phyloP scores from a whole-genome alignment of 1,140 invertebrate genomes.

The Pectinophora gossypiella region DNA sequence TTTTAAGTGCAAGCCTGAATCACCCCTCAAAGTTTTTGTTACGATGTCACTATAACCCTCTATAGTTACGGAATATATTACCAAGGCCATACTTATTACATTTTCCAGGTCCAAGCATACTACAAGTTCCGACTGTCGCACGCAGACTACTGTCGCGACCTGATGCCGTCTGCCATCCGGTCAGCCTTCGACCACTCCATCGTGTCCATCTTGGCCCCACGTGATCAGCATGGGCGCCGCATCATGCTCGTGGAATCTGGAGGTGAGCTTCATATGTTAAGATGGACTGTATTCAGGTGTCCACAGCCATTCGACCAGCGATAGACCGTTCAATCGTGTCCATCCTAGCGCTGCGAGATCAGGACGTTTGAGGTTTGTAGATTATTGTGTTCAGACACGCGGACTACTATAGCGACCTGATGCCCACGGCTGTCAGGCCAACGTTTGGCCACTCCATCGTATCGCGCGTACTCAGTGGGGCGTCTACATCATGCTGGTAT shows the following conservation, averaged over 20 bases:
- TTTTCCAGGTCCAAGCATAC: slow-evolving; percentile 82
- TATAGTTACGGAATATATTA: too few relatives aligned
- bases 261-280: too few relatives aligned
- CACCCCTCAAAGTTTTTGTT: too few relatives aligned
- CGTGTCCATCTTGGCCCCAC: slow-evolving; percentile 82
- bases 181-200: slow-evolving; percentile 86
- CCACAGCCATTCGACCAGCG: too few relatives aligned
- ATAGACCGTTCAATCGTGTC: too few relatives aligned
- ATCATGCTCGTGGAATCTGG: slow-evolving; percentile 86
- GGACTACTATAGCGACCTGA: slow-evolving; percentile 80
- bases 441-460: slow-evolving; percentile 85
- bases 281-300: too few relatives aligned
- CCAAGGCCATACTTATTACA: neutral
- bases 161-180: slow-evolving; percentile 80
- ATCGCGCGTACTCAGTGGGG: slow-evolving; percentile 83
- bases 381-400: too few relatives aligned
- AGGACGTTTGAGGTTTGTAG: too few relatives aligned
- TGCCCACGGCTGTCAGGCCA: slow-evolving; percentile 80
- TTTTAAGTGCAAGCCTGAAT: too few relatives aligned
- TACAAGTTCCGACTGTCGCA: slow-evolving; percentile 85
- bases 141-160: slow-evolving; percentile 78
- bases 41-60: too few relatives aligned
- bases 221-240: slow-evolving; percentile 84
- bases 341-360: too few relatives aligned
- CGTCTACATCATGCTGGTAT: slow-evolving; percentile 82